Evolutionary conservation across 2,888 invertebrate species (phyloP).

Genomic region (Ectobius pallidus): DNA sequence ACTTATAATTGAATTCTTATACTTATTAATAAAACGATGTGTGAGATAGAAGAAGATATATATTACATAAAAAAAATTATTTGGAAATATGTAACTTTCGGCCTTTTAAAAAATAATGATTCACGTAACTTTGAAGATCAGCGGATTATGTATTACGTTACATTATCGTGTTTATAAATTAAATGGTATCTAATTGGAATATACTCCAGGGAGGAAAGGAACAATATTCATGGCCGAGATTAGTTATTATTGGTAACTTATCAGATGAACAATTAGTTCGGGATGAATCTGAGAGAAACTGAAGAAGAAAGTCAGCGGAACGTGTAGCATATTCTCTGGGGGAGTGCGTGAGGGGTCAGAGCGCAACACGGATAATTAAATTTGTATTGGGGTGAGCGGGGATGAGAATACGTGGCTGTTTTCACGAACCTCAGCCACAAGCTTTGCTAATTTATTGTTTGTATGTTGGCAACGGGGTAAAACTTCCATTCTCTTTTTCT

Average conservation of each 20-base stretch:
- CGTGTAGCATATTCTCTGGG: neutral
- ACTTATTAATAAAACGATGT: too few relatives aligned
- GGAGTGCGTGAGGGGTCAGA: neutral
- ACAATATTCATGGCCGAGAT: too few relatives aligned
- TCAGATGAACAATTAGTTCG: slow-evolving; percentile 7
- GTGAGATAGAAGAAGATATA: too few relatives aligned
- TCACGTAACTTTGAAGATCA: too few relatives aligned
- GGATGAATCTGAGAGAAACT: neutral
- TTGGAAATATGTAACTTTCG: too few relatives aligned
- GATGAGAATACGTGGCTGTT: neutral
- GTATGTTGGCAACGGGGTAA: neutral
- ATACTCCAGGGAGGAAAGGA: too few relatives aligned
- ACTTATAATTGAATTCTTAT: too few relatives aligned
- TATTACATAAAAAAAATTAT: too few relatives aligned
- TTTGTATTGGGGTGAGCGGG: neutral
- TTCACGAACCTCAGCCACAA: neutral
- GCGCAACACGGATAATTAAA: slow-evolving; percentile 12
- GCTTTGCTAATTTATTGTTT: slow-evolving; percentile 22
- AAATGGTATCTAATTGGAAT: too few relatives aligned
- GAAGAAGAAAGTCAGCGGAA: neutral
- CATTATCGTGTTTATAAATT: too few relatives aligned
- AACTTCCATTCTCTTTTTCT: neutral
- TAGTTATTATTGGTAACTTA: neutral
- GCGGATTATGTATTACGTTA: too few relatives aligned
- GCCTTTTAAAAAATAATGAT: too few relatives aligned